Base-by-base conservation (phyloP, 2,888 invertebrate genomes). In the Acrocyrtus sp. region DNA sequence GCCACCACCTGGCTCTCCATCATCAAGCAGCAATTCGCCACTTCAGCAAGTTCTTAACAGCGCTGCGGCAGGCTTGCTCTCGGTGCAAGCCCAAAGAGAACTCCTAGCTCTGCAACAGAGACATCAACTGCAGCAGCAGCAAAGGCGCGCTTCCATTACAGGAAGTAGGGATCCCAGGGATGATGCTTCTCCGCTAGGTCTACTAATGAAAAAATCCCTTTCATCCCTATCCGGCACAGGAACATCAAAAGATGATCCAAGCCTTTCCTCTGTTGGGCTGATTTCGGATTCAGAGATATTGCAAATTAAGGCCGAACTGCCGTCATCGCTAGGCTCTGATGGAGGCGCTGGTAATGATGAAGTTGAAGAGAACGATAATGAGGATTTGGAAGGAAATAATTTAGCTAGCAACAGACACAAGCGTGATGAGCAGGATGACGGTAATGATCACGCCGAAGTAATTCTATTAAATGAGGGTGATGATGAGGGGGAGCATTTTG, bases 261-360 rank as follows among this genome's bases (percentile, higher is more conserved):
- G 12, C n/a, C n/a, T n/a, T n/a, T n/a, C 54, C 41, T 24, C 29
- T 43, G 26, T 57, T 12, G 61, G 60, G 45, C 19, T 68, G 34
- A 51, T 66, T 24, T 47, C 41, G n/a, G 66, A 76, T 50, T 56
- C 78, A 56, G 78, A 80, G 61, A 74, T 78, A 50, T 69, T 81
- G 39, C 79, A 78, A 68, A 81, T 81, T 67, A 80, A 80, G 69
- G 74, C 80, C 2, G 79, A 80, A 57, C 63, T 75, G 43, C 66
- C 65, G 47, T 53, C 70, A 47, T 69, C 72, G 26, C 50, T 70
- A 57, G 53, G 19, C n/a, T n/a, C n/a, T n/a, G n/a, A n/a, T n/a
- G n/a, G n/a, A n/a, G 29, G 50, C 29, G 56, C 24, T 21, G 61
- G 27, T 10, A 72, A 58, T 15, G 73, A 41, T 5, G 77, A 78